Conservation (phyloP, 2,888 invertebrate species). For the Morpho helenor region DNA sequence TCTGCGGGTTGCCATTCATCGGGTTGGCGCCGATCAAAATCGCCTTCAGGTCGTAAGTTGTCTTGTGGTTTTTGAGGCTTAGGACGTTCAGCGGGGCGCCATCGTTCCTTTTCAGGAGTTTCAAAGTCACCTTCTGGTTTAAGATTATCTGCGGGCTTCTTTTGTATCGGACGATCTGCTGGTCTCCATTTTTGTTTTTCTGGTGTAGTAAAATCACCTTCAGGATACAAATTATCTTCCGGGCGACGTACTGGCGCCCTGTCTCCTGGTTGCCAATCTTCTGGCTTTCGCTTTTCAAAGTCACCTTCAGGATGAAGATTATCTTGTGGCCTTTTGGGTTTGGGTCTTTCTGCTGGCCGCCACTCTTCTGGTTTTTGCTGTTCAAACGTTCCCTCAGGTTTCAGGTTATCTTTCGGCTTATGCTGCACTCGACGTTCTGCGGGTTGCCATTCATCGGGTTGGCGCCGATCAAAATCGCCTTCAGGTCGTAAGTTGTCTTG, state of each 20-base stretch:
- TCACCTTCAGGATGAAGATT: conserved; percentile 73
- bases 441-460: conserved; percentile 48
- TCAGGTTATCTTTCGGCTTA: conserved; percentile 70
- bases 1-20: conserved; percentile 47
- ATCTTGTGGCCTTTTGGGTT: conserved; percentile 69
- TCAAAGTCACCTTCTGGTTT: conserved; percentile 78
- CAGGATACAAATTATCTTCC: conserved; percentile 59
- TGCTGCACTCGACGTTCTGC: conserved; percentile 48
- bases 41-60: conserved; percentile 50
- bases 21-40: conserved; percentile 35
- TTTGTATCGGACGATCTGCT: conserved; percentile 58
- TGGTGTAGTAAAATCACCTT: conserved; percentile 68
- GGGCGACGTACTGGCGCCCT: neutral
- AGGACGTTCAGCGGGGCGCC: conserved; percentile 80
- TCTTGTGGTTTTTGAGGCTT: conserved; percentile 71
- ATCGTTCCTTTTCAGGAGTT: conserved; percentile 53
- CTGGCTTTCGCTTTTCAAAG: conserved; percentile 44
- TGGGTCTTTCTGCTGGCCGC: conserved; percentile 73
- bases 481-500: conserved; percentile 77
- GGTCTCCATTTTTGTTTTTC: conserved; percentile 60
- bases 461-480: conserved; percentile 71
- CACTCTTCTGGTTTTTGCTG: conserved; percentile 54
- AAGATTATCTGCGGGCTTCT: conserved; percentile 73
- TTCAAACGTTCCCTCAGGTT: conserved; percentile 70
- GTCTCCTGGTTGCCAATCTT: conserved; percentile 6